phyloP scores from a whole-genome alignment of 2,797 vertebrate genomes.

The Apogon hyalosoma region DNA sequence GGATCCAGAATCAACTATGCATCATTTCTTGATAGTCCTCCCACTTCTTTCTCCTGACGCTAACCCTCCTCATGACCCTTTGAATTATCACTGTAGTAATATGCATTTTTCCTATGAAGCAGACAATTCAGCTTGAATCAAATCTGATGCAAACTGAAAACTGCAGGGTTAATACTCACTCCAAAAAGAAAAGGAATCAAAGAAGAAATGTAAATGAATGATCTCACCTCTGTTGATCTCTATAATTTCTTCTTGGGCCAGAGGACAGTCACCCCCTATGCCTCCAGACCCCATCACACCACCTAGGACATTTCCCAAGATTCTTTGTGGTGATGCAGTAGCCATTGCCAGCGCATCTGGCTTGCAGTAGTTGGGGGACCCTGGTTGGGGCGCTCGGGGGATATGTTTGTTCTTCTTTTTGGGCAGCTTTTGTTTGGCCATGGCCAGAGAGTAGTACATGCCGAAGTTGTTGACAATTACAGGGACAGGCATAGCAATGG shows the following conservation, averaged over 20 bases:
- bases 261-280: constrained; percentile 86
- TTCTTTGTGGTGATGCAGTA: constrained; percentile 96
- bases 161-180: too few relatives aligned
- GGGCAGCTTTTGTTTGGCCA: constrained; percentile 99
- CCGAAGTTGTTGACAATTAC: constrained; percentile 99
- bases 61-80: constrained; percentile 20
- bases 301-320: constrained; percentile 91
- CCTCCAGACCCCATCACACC: constrained; percentile 94
- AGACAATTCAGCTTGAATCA: neutral
- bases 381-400: constrained; percentile 96
- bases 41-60: constrained; percentile 33
- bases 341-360: constrained; percentile 97
- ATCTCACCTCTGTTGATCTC: constrained; percentile 93
- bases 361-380: constrained; percentile 99
- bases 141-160: neutral
- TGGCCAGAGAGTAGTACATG: constrained; percentile 99
- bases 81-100: constrained; percentile 7
- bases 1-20: constrained; percentile 70
- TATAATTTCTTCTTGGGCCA: constrained; percentile 96
- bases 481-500: constrained; percentile 99
- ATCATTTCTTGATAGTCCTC: constrained; percentile 35
- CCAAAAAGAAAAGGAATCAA: neutral
- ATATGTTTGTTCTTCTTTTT: constrained; percentile 99
- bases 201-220: constrained; percentile 10
- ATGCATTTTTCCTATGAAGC: neutral